These are phyloP conservation scores for Ichneumoninae sp. DNA, from an alignment of 2,888 invertebrate species.

Conservation along the genomic window DNA sequence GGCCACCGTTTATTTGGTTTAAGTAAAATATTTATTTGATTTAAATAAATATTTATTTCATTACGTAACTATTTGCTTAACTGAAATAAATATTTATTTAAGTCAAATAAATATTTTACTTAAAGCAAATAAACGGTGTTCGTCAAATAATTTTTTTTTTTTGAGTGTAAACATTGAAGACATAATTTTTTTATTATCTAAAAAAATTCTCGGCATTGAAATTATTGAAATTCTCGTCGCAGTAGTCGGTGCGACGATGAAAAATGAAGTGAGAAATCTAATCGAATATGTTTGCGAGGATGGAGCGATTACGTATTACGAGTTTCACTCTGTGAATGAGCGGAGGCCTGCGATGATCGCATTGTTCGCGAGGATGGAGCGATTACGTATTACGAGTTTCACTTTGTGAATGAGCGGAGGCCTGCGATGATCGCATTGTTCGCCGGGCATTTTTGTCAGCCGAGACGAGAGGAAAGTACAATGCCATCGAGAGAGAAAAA, in stretches of 20 bases:
- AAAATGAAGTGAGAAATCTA: constrained; percentile 34
- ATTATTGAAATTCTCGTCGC: constrained; percentile 6
- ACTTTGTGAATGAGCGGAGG: neutral
- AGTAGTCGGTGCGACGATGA: neutral
- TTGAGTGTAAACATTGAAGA: neutral
- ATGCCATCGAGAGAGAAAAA: constrained; percentile 14
- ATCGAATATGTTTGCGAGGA: constrained; percentile 34
- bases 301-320: constrained; percentile 16
- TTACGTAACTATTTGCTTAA: too few species aligned
- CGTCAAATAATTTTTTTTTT: too few species aligned
- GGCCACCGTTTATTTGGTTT: too few species aligned
- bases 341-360: neutral
- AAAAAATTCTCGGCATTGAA: neutral
- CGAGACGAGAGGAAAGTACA: neutral
- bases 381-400: constrained; percentile 26
- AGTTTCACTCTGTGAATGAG: constrained; percentile 1
- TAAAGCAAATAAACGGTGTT: too few species aligned
- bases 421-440: constrained; percentile 23
- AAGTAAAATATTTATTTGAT: too few species aligned
- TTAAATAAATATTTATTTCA: too few species aligned
- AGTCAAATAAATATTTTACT: too few species aligned
- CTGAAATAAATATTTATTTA: too few species aligned
- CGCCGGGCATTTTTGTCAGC: constrained; percentile 5
- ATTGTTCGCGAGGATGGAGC: constrained; percentile 10
- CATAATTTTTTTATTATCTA: neutral